phyloP scores from a whole-genome alignment of 2,888 invertebrate genomes.

The Ochropacha duplaris region DNA sequence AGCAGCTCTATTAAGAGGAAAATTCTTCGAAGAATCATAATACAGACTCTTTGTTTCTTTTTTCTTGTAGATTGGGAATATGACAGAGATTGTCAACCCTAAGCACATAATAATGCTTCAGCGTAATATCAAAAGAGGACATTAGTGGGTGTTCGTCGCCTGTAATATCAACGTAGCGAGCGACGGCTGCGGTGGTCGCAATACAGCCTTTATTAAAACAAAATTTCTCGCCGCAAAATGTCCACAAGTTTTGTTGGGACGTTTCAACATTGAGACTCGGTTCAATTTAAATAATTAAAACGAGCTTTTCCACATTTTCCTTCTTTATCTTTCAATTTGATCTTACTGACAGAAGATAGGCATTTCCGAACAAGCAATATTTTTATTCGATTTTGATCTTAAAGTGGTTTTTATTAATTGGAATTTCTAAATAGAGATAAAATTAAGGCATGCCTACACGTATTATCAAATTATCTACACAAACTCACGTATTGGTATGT shows the following conservation, averaged over 20 bases:
- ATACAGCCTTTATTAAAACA: conserved; percentile 80
- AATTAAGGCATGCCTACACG: not conserved
- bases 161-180: conserved; percentile 67
- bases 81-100: conserved; percentile 71
- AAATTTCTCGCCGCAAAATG: conserved; percentile 76
- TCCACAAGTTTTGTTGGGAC: conserved; percentile 62
- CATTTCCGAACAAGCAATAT: not conserved
- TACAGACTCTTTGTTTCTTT: not conserved
- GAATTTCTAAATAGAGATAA: not conserved
- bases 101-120: conserved; percentile 76
- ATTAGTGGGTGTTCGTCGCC: conserved; percentile 75
- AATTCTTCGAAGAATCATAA: not conserved
- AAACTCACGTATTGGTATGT: not conserved
- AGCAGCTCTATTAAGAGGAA: conserved; percentile 3
- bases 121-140: conserved; percentile 74
- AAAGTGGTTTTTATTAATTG: not conserved
- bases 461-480: not conserved
- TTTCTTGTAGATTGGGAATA: conserved; percentile 36
- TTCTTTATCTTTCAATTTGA: not conserved
- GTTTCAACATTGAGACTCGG: conserved; percentile 31
- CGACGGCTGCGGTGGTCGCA: conserved; percentile 71
- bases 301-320: conserved; percentile 3
- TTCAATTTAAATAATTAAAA: conserved; percentile 8
- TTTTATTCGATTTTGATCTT: not conserved
- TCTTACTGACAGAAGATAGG: not conserved